phyloP scores from a whole-genome alignment of 2,888 invertebrate species.

The Tipula vernalis region DNA sequence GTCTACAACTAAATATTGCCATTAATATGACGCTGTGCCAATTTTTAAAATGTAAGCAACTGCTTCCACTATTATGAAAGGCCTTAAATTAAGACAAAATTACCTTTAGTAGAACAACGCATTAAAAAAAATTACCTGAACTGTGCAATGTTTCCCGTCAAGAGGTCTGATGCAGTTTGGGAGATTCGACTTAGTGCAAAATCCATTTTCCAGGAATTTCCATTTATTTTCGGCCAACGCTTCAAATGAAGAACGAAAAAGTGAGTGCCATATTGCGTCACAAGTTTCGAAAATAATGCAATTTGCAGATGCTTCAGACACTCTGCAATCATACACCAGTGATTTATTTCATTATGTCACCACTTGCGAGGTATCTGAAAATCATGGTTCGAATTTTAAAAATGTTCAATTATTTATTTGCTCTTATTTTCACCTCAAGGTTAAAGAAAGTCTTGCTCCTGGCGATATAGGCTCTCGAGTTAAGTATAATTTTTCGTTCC shows the following conservation, averaged over 20 bases:
- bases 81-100: not conserved
- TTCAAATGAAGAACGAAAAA: no score
- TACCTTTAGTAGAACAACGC: not conserved
- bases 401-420: not conserved
- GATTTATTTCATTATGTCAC: not conserved
- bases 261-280: no score
- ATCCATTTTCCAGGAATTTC: no score
- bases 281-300: no score
- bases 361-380: not conserved
- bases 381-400: not conserved
- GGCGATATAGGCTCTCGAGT: not conserved
- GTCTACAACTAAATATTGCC: no score
- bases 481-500: not conserved
- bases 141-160: no score
- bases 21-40: not conserved
- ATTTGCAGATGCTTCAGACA: no score
- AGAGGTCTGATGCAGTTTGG: no score
- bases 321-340: not conserved
- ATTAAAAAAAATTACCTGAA: no score
- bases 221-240: not conserved
- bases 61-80: not conserved
- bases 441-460: no score
- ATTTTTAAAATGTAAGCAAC: no score
- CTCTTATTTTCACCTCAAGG: not conserved
- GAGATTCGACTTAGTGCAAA: no score